phyloP scores from a whole-genome alignment of 2,113 vertebrate genomes.

The Brachyhypopomus gauderio region DNA sequence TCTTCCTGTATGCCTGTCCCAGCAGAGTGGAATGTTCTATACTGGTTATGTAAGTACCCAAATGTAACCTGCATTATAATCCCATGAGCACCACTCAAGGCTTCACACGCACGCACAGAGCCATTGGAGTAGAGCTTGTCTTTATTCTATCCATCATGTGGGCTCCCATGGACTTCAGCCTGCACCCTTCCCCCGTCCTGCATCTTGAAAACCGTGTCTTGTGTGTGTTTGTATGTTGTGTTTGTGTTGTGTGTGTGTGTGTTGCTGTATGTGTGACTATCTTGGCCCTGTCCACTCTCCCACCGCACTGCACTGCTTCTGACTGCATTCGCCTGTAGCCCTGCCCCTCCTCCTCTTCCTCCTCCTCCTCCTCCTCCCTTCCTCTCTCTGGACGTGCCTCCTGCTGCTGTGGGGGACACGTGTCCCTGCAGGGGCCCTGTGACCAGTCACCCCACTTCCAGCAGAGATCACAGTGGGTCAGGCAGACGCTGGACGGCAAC shows the following conservation, averaged over 20 bases:
- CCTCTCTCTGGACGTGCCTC: not conserved
- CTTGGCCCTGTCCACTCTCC: slow-evolving; percentile 8
- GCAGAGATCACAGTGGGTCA: no score
- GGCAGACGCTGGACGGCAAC: no score
- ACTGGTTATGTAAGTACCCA: slow-evolving; percentile 88
- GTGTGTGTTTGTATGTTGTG: slow-evolving; percentile 38
- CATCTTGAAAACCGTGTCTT: not conserved
- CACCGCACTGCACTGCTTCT: slow-evolving; percentile 2
- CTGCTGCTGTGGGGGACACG: not conserved
- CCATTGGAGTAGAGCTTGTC: not conserved
- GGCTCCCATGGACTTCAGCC: not conserved
- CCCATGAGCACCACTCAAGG: not conserved
- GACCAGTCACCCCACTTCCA: no score
- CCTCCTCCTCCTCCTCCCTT: not conserved
- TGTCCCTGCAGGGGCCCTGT: not conserved
- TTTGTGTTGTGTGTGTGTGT: slow-evolving; percentile 28
- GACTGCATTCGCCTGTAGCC: not conserved
- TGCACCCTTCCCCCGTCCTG: not conserved
- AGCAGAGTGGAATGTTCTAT: slow-evolving; percentile 91
- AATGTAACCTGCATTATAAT: slow-evolving; percentile 29
- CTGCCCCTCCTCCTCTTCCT: not conserved
- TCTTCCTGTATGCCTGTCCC: slow-evolving; percentile 50
- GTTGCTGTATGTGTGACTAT: slow-evolving; percentile 3
- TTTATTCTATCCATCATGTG: no score
- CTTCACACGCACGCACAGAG: not conserved